Conservation (phyloP, 1,140 invertebrate genomes). For the Pseudomyrmex flavicornis region DNA sequence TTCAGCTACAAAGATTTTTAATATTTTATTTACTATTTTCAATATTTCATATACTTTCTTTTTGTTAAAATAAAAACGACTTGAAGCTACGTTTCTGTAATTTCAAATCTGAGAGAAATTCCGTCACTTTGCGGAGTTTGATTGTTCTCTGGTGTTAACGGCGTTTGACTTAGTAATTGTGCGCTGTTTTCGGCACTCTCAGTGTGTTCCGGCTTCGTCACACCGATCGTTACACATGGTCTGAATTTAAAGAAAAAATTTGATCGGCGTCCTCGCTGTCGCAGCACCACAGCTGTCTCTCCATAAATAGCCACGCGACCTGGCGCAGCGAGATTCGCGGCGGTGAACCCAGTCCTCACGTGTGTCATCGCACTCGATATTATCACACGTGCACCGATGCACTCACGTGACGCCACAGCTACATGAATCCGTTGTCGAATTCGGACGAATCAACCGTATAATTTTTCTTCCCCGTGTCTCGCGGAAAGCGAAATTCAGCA, state of each 20-base stretch:
- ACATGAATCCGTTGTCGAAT: background rate
- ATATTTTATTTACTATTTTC: too few species aligned
- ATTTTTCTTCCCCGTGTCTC: too few species aligned
- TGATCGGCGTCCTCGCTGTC: background rate
- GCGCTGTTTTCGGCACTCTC: background rate
- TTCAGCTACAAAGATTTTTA: too few species aligned
- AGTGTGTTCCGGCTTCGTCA: background rate
- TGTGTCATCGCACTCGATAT: slow-evolving; percentile 29
- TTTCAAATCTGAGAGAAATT: too few species aligned
- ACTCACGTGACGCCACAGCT: background rate
- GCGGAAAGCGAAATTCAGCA: slow-evolving; percentile 11
- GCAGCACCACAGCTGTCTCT: slow-evolving; percentile 15
- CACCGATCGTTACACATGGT: background rate
- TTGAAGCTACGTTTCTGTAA: too few species aligned
- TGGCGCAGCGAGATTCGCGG: slow-evolving; percentile 9
- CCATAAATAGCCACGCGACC: slow-evolving; percentile 49
- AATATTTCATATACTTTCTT: too few species aligned
- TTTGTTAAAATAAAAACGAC: too few species aligned
- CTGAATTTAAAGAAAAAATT: slow-evolving; percentile 11
- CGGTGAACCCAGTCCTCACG: slow-evolving; percentile 22
- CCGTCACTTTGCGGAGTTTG: too few species aligned
- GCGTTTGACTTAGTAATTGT: background rate
- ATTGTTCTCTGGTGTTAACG: too few species aligned
- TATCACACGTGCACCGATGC: background rate
- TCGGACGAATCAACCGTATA: too few species aligned